Conservation (phyloP, 1,140 invertebrate species). For the Macrocentrus cingulum region DNA sequence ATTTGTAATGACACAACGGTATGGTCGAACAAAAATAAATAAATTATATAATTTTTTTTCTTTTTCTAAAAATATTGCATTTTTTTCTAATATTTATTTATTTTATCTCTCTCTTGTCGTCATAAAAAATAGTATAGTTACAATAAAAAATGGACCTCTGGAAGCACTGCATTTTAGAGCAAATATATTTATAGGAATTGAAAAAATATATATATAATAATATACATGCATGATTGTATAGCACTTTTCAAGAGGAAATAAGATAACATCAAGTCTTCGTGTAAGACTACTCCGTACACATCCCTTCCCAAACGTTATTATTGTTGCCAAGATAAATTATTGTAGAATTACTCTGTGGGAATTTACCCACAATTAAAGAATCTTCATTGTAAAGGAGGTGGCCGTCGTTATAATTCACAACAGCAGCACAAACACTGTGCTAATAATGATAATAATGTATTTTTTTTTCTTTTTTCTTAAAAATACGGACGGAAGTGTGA, state of each 20-base stretch:
- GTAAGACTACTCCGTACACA: constrained; percentile 31
- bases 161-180: not conserved
- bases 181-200: not conserved
- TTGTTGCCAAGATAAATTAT: constrained; percentile 51
- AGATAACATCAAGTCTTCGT: constrained; percentile 49
- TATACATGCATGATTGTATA: constrained; percentile 24
- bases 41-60: constrained; percentile 20
- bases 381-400: constrained; percentile 42
- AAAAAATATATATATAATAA: constrained; percentile 14
- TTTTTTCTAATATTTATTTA: constrained; percentile 11
- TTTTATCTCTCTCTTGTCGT: too few relatives aligned
- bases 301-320: constrained; percentile 47
- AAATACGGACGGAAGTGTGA: constrained; percentile 1
- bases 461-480: constrained; percentile 17
- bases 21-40: constrained; percentile 12
- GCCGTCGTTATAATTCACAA: constrained; percentile 54
- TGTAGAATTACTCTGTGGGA: constrained; percentile 50
- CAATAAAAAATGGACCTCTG: not conserved
- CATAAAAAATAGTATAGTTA: too few relatives aligned
- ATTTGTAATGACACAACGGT: constrained; percentile 10
- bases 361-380: constrained; percentile 61
- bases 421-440: constrained; percentile 43
- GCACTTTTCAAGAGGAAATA: constrained; percentile 44
- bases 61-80: constrained; percentile 19
- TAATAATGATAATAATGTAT: constrained; percentile 50